Conservation (phyloP, 1,140 invertebrate species). For the Habropoda laboriosa region DNA sequence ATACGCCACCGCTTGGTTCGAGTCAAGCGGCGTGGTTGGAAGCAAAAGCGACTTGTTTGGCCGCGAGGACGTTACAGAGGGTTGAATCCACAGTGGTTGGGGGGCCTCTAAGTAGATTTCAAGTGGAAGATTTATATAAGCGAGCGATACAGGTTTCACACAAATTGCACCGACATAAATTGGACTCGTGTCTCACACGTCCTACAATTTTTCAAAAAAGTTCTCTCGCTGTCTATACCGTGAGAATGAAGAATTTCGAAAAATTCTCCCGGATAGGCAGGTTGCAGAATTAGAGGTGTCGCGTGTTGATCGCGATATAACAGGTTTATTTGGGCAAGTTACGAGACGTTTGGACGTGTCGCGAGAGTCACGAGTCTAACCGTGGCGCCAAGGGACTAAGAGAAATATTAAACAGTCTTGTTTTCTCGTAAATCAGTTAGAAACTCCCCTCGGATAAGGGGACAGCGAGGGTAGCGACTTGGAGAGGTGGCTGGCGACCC, state of each 20-base stretch:
- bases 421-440: slow-evolving; percentile 82
- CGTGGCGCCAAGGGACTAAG: slow-evolving; percentile 78
- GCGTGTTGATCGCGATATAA: slow-evolving; percentile 7
- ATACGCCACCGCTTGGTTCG: slow-evolving; percentile 13
- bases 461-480: slow-evolving; percentile 71
- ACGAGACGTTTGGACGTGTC: slow-evolving; percentile 74
- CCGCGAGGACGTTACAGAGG: slow-evolving; percentile 53
- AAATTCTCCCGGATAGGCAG: too few species aligned
- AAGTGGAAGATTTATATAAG: slow-evolving; percentile 72
- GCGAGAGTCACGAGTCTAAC: slow-evolving; percentile 75
- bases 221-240: neutral
- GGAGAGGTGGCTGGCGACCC: slow-evolving; percentile 71
- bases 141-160: slow-evolving; percentile 61
- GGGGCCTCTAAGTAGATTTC: slow-evolving; percentile 72
- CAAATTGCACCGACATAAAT: slow-evolving; percentile 50
- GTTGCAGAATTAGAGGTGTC: neutral
- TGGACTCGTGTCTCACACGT: slow-evolving; percentile 43
- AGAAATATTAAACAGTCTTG: slow-evolving; percentile 82
- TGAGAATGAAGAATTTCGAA: neutral
- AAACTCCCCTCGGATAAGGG: slow-evolving; percentile 75
- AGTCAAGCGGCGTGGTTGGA: slow-evolving; percentile 34
- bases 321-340: slow-evolving; percentile 56
- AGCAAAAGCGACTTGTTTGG: slow-evolving; percentile 64
- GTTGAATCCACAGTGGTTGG: slow-evolving; percentile 52
- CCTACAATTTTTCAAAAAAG: slow-evolving; percentile 6